A percentile compares a stretch with the other conserved stretches of the same genome.
Conservation (phyloP, 2,113 vertebrate species). For the Dicentrarchus labrax region DNA sequence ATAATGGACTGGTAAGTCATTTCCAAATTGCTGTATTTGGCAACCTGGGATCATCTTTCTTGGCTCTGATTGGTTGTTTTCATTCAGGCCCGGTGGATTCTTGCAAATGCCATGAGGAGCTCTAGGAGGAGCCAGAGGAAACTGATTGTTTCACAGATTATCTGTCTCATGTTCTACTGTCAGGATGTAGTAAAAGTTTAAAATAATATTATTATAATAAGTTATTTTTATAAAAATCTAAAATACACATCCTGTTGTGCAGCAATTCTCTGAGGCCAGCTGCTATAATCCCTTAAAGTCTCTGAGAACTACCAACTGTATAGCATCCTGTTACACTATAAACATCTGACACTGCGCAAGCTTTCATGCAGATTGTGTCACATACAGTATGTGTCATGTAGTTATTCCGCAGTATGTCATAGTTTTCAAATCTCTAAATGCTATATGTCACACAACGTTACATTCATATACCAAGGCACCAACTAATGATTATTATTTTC, state of each 20-base stretch:
- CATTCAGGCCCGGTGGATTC: too few relatives aligned
- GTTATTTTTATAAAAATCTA: too few relatives aligned
- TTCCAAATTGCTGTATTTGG: too few relatives aligned
- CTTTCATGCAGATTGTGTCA: background rate
- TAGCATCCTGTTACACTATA: background rate
- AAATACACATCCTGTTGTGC: background rate
- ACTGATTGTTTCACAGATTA: too few relatives aligned
- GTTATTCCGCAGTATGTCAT: background rate
- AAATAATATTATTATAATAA: too few relatives aligned
- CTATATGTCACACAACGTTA: background rate
- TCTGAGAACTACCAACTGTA: background rate
- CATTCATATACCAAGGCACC: background rate
- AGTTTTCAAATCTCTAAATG: background rate
- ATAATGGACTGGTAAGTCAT: too few relatives aligned
- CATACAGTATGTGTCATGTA: background rate
- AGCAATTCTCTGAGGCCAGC: background rate
- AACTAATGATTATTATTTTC: background rate
- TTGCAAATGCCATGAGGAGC: too few relatives aligned
- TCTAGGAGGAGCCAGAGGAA: too few relatives aligned
- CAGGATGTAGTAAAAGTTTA: too few relatives aligned
- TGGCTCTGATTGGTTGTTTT: too few relatives aligned
- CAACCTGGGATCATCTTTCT: too few relatives aligned
- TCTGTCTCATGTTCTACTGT: too few relatives aligned
- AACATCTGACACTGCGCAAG: background rate
- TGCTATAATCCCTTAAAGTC: background rate